Evolutionary conservation across 2,797 vertebrate genomes (phyloP).

Genomic region (Anas bahamensis): DNA sequence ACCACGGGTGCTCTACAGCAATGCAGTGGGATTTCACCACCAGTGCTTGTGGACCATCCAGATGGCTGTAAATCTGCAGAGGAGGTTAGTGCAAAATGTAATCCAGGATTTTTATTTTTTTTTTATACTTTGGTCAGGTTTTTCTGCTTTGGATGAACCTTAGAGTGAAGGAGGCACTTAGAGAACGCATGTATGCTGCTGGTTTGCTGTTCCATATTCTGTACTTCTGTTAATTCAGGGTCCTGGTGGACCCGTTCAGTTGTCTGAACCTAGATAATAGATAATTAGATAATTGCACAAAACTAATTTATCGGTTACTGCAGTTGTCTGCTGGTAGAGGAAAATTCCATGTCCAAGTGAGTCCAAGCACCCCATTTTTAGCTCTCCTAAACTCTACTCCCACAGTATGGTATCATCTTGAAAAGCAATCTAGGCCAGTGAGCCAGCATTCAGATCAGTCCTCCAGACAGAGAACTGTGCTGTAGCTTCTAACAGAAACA

Average conservation of each 20-base stretch:
- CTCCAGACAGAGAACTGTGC: neutral
- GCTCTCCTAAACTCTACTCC: neutral
- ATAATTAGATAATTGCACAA: neutral
- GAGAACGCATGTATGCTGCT: neutral
- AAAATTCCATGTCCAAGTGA: neutral
- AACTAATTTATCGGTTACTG: neutral
- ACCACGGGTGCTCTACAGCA: neutral
- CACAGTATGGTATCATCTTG: neutral
- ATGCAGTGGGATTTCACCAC: neutral
- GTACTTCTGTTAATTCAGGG: neutral
- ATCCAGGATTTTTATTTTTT: neutral
- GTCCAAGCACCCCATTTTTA: neutral
- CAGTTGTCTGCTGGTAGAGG: neutral
- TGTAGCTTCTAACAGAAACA: neutral
- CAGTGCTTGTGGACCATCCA: slow-evolving; percentile 10
- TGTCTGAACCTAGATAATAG: neutral
- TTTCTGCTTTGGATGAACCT: neutral
- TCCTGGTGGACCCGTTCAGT: neutral
- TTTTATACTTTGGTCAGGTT: neutral
- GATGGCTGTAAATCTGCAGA: slow-evolving; percentile 61
- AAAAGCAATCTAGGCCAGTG: neutral
- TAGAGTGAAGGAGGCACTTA: neutral
- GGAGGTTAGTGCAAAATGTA: slow-evolving; percentile 39
- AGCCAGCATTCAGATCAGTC: neutral
- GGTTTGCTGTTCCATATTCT: neutral